Evolutionary conservation across 1,140 invertebrate species (phyloP).

Genomic region (Panagrolaimus sp.): DNA sequence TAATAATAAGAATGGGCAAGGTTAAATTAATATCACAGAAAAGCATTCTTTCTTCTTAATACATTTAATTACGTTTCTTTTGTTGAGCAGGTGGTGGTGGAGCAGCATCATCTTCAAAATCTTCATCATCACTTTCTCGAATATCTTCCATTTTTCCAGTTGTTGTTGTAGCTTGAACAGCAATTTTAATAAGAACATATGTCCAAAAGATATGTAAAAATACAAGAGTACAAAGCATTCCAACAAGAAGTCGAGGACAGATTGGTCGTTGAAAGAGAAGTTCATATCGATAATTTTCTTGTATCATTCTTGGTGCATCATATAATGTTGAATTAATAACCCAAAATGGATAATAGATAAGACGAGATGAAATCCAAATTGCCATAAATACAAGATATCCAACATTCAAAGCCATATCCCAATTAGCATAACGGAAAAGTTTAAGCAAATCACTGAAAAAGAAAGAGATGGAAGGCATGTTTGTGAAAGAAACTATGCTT

Average conservation of each 20-base stretch:
- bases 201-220: constrained; percentile 56
- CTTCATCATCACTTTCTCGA: constrained; percentile 33
- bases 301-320: constrained; percentile 43
- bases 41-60: too few species aligned
- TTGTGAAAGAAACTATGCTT: too few species aligned
- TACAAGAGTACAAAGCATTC: constrained; percentile 43
- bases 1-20: too few species aligned
- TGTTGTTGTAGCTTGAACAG: constrained; percentile 37
- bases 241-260: constrained; percentile 45
- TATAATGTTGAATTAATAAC: constrained; percentile 50
- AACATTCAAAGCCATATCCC: constrained; percentile 64
- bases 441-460: constrained; percentile 51
- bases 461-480: too few species aligned
- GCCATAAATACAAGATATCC: constrained; percentile 81
- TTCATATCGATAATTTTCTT: constrained; percentile 38
- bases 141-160: constrained; percentile 45
- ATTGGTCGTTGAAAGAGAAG: constrained; percentile 49
- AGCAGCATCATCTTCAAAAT: too few species aligned
- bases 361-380: constrained; percentile 77
- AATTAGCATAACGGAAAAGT: constrained; percentile 54
- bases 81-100: background rate
- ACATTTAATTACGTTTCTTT: background rate
- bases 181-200: constrained; percentile 52
- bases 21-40: too few species aligned
- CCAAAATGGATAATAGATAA: constrained; percentile 76